Base-by-base conservation (phyloP, 92 coral and sea anemone genomes). In the Porites lobata region DNA sequence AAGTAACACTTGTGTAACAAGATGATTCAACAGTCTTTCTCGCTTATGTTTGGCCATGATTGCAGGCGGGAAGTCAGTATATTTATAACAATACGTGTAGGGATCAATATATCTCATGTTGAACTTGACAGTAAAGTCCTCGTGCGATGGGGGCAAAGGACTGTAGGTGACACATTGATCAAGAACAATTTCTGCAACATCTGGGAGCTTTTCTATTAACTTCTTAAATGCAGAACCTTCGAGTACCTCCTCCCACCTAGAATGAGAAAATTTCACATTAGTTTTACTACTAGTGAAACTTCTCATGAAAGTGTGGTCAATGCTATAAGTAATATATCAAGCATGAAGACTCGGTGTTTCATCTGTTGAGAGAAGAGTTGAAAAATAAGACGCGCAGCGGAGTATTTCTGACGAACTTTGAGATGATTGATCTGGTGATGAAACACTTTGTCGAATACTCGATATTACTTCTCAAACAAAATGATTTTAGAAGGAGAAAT, bases 31-130 rank as follows among this genome's bases (percentile, higher is more conserved):
- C 22, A 96, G 80, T 4, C 89, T 90, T 72, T 96, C 99, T 1
- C 96, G 96, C 43, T 86, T 81, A 51, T 86, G 20, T 14, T 88
- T 80, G 21, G 95, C 96, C 96, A 96, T 94, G 24, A 32, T 43
- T 1, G 86, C 67, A 4, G 96, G 94, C 8, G 77, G 95, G 22
- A 75, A 84, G 59, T 80, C 78, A 2, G 85, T 72, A 1, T 76
- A 57, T 4, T 74, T 72, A 8, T 62, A 72, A 0, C 64, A 78
- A 72, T 84, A 88, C 10, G 87, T 87, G 72, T 91, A 93, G 52
- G 99, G 98, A 83, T 96, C 96, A 26, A 96, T 76, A 8, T 86
- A 84, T 15, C 90, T 85, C 47, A 94, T 92, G 84, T 96, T 95
- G 53, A 90, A 93, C 20, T 78, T 90, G 76, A 96, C 71, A 17